Evolutionary conservation across 2,888 invertebrate species (phyloP).

Genomic region (Leptopterna dolabrata): DNA sequence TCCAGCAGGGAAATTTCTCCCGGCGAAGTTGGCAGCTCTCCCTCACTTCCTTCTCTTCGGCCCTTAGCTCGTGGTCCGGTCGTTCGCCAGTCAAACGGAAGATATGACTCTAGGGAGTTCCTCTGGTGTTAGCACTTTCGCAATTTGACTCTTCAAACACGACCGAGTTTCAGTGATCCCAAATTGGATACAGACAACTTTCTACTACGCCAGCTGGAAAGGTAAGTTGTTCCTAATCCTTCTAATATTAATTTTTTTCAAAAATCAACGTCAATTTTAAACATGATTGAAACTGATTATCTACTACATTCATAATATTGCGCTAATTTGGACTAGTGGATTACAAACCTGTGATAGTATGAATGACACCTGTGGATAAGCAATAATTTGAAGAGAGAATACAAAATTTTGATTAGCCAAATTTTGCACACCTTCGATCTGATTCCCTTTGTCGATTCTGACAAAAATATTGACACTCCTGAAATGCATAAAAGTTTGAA

Average conservation of each 20-base stretch:
- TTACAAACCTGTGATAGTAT: too few relatives aligned
- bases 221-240: neutral
- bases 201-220: neutral
- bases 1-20: slow-evolving; percentile 31
- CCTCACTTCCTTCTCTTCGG: slow-evolving; percentile 32
- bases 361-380: too few relatives aligned
- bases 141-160: slow-evolving; percentile 25
- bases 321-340: too few relatives aligned
- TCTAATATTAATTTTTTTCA: neutral
- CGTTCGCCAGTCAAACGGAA: slow-evolving; percentile 35
- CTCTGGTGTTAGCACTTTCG: neutral
- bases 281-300: neutral
- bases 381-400: too few relatives aligned
- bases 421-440: too few relatives aligned
- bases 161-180: slow-evolving; percentile 42
- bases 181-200: slow-evolving; percentile 26
- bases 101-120: slow-evolving; percentile 28
- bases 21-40: slow-evolving; percentile 30
- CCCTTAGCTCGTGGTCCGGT: neutral
- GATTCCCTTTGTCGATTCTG: too few relatives aligned
- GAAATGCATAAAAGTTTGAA: too few relatives aligned
- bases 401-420: too few relatives aligned
- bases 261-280: neutral
- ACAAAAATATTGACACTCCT: too few relatives aligned
- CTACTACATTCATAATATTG: neutral